Evolutionary conservation across 2,113 vertebrate species (phyloP).

Genomic region (Tragelaphus imberbis): DNA sequence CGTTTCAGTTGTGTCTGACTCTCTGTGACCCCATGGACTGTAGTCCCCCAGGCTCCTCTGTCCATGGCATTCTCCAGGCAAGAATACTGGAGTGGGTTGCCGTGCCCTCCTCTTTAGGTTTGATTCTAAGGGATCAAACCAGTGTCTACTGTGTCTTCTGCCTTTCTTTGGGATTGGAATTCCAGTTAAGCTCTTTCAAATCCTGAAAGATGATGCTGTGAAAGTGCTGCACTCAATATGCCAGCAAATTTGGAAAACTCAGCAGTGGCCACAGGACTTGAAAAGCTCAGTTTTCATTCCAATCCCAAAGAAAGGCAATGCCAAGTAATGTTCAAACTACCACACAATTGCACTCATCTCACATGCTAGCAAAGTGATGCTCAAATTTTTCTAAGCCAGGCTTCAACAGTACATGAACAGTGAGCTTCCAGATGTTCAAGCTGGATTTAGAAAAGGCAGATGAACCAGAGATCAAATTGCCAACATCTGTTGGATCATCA

Average conservation of each 20-base stretch:
- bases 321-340: background rate
- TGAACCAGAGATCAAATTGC: background rate
- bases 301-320: background rate
- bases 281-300: background rate
- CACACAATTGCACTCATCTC: background rate
- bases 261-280: background rate
- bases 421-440: background rate
- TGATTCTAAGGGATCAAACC: background rate
- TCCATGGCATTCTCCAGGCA: background rate
- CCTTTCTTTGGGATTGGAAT: background rate
- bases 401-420: background rate
- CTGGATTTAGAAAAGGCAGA: background rate
- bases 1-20: accelerated
- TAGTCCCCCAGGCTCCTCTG: background rate
- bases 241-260: background rate
- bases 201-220: background rate
- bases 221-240: background rate
- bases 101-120: background rate
- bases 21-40: background rate
- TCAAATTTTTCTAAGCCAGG: background rate
- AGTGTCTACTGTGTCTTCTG: accelerated
- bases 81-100: background rate
- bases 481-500: background rate
- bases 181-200: background rate
- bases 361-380: background rate